A percentile compares a stretch with the other conserved stretches of the same genome.
These are phyloP conservation scores for Callionymus lyra DNA, from an alignment of 2,113 vertebrate species.

Conservation along the genomic window DNA sequence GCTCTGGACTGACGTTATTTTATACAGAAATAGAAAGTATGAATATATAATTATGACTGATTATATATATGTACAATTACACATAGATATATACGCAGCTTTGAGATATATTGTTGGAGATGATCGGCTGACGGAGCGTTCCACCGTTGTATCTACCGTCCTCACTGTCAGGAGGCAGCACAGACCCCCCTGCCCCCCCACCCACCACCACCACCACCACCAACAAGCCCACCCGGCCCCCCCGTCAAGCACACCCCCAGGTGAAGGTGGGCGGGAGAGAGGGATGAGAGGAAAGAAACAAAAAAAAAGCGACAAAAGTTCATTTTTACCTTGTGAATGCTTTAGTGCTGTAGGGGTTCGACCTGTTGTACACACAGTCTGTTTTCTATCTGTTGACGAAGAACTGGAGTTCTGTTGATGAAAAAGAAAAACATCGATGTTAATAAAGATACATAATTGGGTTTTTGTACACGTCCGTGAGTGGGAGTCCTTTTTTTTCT, in stretches of 20 bases:
- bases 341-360: slow-evolving; percentile 94
- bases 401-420: slow-evolving; percentile 68
- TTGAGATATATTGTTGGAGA: slow-evolving; percentile 71
- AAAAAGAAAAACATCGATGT: slow-evolving; percentile 78
- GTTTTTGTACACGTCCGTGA: slow-evolving; percentile 80
- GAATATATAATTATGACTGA: slow-evolving; percentile 65
- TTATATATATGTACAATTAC: slow-evolving; percentile 72
- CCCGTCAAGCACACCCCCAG: not conserved
- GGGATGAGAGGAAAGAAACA: slow-evolving; percentile 38
- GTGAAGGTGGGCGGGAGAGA: slow-evolving; percentile 1
- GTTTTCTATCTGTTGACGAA: slow-evolving; percentile 99
- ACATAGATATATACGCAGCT: slow-evolving; percentile 74
- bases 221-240: slow-evolving; percentile 36
- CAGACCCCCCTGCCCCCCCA: slow-evolving; percentile 40
- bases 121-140: slow-evolving; percentile 56
- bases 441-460: slow-evolving; percentile 99
- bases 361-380: slow-evolving; percentile 96
- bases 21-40: slow-evolving; percentile 71
- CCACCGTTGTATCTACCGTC: slow-evolving; percentile 70
- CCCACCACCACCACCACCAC: slow-evolving; percentile 11
- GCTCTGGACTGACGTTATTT: slow-evolving; percentile 63
- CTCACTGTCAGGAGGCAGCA: slow-evolving; percentile 73
- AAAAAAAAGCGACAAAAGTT: slow-evolving; percentile 62
- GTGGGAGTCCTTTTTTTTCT: not conserved
- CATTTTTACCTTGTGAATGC: slow-evolving; percentile 98